Evolutionary conservation across 2,113 vertebrate species (phyloP), one percentile per base, ranked within the genome.

Genomic region (Aldabrachelys gigantea): DNA sequence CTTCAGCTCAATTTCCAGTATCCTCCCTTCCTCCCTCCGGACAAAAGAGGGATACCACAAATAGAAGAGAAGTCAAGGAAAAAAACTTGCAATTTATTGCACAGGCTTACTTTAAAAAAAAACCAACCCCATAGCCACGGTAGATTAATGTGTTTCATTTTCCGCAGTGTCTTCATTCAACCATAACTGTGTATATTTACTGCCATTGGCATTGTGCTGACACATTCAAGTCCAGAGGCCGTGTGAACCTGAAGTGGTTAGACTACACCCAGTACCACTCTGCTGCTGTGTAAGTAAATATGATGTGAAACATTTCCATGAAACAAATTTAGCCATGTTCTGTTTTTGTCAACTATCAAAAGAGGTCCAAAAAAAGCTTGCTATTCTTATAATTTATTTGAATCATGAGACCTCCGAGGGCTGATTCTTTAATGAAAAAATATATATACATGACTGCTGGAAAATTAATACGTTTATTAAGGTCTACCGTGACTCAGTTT

Each of bases 111-210:
- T 95, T 96, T 79, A 97, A 96, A 97, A 92, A 57, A 96, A 94
- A 54, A 92, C 94, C 9, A 10, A 41, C 41, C 47, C 47, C 47
- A 35, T 89, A 97, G 95, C 92, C 87, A 0, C 82, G 88, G n/a
- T 41, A 89, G 96, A 97, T 97, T 96, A 96, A 93, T 57, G 91
- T 86, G 91, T 96, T 97, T 96, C 95, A 94, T 97, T 97, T 96
- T 96, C 95, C 96, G 97, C 85, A 97, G 92, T 79, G 95, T 94
- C 95, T 93, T 92, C 91, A 54, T 97, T 93, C 94, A 96, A 96
- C 88, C 94, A 94, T 95, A 97, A 87, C 93, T 89, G 27, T 35
- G 62, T 59, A 0, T 88, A 95, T 97, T 94, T 96, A 95, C 90
- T 41, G 95, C 92, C 94, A 90, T 27, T 7, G 0, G 50, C 93